Base-by-base conservation (phyloP, 1,140 invertebrate species). In the Drosophila santomea region DNA sequence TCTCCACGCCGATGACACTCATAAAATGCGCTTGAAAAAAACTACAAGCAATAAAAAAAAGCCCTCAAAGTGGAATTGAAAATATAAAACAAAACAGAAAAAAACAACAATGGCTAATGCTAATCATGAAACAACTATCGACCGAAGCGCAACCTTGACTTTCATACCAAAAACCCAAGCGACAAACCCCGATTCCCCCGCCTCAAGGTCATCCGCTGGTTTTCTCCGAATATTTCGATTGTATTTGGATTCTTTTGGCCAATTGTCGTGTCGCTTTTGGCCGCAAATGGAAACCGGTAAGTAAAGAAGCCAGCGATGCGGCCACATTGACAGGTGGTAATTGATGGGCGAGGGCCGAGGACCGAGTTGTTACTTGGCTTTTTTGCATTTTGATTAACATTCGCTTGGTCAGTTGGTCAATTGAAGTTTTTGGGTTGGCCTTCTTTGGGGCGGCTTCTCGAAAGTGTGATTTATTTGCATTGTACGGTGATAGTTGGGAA, bases 71-170 rank as follows among this genome's bases (percentile, higher is more conserved):
- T 41, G 52, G 36, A 69, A 68, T 52, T 41, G 62, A 36, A 20
- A 69, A 56, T 12, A 20, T 32, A 55, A 58, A 57, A 38, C 25
- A 39, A 47, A 48, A 4, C 20, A 47, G 10, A 38, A 11, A 32
- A 28, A 4, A 32, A 32, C 20, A 50, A 66, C 32, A 50, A 68
- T 45, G 38, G 56, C 57, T 41, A 77, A 69, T 59, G 63, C 72
- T 59, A 66, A 64, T 74, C 67, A 74, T 62, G 23, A n/a, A 62
- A 41, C 45, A 71, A 56, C 67, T 68, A 71, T 71, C 67, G 38
- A 39, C 10, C 41, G 35, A 23, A 44, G 28, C 8, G 55, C 72
- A 67, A 56, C 78, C 78, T 80, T 80, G 78, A 80, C 78, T 80
- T 81, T 77, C 73, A 76, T 72, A 60, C 45, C 28, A 68, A 43